These are phyloP conservation scores for Drosophila bifasciata DNA, from an alignment of 1,140 invertebrate genomes.

Conservation along the genomic window DNA sequence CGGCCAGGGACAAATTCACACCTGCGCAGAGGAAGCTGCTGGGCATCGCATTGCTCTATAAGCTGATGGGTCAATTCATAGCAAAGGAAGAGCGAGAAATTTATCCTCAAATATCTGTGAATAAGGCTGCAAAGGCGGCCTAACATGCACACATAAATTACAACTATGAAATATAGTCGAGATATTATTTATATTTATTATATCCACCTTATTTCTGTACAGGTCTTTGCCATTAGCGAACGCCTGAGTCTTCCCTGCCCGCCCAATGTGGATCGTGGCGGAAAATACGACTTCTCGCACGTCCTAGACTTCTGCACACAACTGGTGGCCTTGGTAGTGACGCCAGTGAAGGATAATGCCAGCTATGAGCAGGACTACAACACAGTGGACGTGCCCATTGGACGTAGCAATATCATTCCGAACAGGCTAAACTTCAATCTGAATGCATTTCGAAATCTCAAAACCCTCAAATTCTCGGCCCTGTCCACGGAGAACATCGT, in stretches of 20 bases:
- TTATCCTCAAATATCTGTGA: constrained; percentile 9
- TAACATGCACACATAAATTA: neutral
- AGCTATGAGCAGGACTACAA: constrained; percentile 75
- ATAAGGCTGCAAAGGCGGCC: constrained; percentile 14
- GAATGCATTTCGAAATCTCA: constrained; percentile 90
- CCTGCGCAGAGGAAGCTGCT: constrained; percentile 88
- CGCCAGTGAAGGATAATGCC: constrained; percentile 85
- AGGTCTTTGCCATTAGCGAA: constrained; percentile 95
- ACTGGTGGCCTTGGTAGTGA: constrained; percentile 86
- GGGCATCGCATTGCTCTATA: constrained; percentile 92
- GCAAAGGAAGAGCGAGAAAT: constrained; percentile 46
- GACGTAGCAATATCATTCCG: constrained; percentile 92
- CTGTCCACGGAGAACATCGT: constrained; percentile 88
- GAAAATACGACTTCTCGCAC: constrained; percentile 93
- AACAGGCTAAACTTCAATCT: constrained; percentile 92
- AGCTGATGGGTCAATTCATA: constrained; percentile 73
- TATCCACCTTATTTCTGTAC: constrained; percentile 36
- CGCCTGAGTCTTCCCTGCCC: constrained; percentile 92
- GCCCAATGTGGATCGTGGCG: constrained; percentile 85
- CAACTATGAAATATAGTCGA: neutral
- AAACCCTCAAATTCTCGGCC: constrained; percentile 86
- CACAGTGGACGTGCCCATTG: constrained; percentile 84
- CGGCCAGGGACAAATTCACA: constrained; percentile 87
- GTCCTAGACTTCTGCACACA: constrained; percentile 94
- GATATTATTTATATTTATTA: neutral